Percentiles rank a stretch among this genome's conserved stretches.
phyloP scores from a whole-genome alignment of 2,113 vertebrate species.

The Paracanthobrama guichenoti region DNA sequence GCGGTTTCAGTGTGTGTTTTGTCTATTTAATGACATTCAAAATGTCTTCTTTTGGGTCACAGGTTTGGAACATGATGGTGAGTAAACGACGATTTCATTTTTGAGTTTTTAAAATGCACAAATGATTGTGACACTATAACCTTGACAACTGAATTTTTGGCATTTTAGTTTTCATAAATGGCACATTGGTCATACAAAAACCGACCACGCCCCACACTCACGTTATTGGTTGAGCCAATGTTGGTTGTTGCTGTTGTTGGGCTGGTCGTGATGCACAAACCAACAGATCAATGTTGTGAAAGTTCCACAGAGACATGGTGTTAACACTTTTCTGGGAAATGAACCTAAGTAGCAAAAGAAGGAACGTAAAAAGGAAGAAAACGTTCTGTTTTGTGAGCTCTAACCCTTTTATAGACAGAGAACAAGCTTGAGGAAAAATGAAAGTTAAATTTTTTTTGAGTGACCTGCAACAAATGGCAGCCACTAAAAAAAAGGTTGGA shows the following conservation, averaged over 20 bases:
- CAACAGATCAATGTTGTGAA: not conserved
- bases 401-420: conserved; percentile 6
- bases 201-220: not conserved
- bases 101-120: too few species aligned
- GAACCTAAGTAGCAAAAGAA: not conserved
- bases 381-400: not conserved
- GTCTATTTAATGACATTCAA: too few species aligned
- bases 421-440: not conserved
- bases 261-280: not conserved
- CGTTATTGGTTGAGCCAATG: not conserved
- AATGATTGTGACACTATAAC: too few species aligned
- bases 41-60: too few species aligned
- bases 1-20: not conserved
- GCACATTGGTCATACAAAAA: not conserved
- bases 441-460: conserved; percentile 5
- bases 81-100: not conserved
- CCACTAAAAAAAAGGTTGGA: not conserved
- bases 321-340: not conserved
- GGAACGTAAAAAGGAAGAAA: not conserved
- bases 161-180: not conserved
- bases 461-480: conserved; percentile 15
- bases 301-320: not conserved
- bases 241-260: not conserved
- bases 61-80: not conserved
- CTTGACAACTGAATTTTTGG: not conserved